Conservation (phyloP, 2,888 invertebrate genomes). For the Taphrorychus bicolor region DNA sequence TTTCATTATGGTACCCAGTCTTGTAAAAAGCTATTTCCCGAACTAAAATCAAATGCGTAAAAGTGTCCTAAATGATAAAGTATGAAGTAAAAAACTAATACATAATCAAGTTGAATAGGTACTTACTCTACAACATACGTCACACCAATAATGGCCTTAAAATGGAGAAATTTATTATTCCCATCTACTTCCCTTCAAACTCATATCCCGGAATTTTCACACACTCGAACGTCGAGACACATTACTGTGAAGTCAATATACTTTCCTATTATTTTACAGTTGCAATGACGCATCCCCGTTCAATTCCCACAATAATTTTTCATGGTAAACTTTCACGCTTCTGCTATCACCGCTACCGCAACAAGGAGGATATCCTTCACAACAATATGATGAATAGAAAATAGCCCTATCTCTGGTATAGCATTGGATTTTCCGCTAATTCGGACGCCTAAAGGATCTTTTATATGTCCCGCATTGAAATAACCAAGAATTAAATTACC, state of each 20-base stretch:
- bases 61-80: no score
- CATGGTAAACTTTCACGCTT: neutral
- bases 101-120: no score
- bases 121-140: no score
- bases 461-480: constrained; percentile 1
- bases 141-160: no score
- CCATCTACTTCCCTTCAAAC: no score
- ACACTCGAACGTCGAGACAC: neutral
- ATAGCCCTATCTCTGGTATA: neutral
- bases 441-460: neutral
- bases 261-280: neutral
- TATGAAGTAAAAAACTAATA: no score
- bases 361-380: neutral
- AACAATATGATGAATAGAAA: neutral
- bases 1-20: no score
- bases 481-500: constrained; percentile 5
- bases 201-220: no score
- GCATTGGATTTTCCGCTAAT: neutral
- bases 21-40: no score
- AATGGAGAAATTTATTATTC: no score
- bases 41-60: no score
- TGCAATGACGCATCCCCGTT: neutral
- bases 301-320: neutral
- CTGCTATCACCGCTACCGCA: neutral
- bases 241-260: neutral